Conservation (phyloP, 2,113 vertebrate species). For the Calypte anna region DNA sequence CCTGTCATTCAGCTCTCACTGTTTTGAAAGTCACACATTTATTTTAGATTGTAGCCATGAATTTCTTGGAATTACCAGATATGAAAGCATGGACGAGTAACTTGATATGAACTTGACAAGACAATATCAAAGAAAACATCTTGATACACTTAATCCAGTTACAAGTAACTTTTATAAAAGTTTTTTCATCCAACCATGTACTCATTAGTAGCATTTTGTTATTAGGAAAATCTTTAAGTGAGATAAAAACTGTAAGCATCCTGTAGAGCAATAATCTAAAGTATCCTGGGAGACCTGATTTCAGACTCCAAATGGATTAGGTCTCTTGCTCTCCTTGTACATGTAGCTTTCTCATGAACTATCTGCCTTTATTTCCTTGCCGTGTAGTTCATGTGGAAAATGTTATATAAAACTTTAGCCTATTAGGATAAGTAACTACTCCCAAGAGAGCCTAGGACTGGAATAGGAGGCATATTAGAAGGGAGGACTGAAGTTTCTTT, state of each 20-base stretch:
- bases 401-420: not conserved
- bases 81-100: slow-evolving; percentile 54
- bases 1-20: not conserved
- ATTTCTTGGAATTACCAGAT: slow-evolving; percentile 68
- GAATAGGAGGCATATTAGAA: not conserved
- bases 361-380: slow-evolving; percentile 3
- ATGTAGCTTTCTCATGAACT: not conserved
- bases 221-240: not conserved
- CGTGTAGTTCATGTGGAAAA: not conserved
- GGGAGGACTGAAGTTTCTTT: not conserved
- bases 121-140: slow-evolving; percentile 32
- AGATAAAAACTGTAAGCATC: not conserved
- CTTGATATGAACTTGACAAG: slow-evolving; percentile 59
- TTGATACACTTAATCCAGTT: slow-evolving; percentile 32
- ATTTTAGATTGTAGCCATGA: slow-evolving; percentile 46
- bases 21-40: slow-evolving; percentile 48
- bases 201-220: slow-evolving; percentile 1
- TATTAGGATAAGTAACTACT: not conserved
- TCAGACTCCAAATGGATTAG: slow-evolving; percentile 9
- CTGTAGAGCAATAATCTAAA: not conserved
- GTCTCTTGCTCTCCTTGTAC: not conserved
- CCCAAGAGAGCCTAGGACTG: not conserved
- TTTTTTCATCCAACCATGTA: not conserved
- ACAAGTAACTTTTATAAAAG: not conserved
- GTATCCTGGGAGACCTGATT: not conserved